Evolutionary conservation across 2,113 vertebrate species (phyloP).

Genomic region (Polypterus senegalus): DNA sequence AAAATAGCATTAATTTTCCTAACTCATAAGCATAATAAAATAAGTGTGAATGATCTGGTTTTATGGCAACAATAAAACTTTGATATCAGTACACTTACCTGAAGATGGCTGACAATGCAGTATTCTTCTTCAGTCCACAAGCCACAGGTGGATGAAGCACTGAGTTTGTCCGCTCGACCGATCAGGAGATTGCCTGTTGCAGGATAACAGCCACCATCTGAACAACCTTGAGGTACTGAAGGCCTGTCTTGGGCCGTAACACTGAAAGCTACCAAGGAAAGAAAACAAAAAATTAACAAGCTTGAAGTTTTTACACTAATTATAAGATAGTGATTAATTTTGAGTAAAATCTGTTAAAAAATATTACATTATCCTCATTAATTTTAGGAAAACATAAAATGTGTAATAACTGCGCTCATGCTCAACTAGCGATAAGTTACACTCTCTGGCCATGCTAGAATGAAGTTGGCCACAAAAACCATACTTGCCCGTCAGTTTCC

Average conservation of each 20-base stretch:
- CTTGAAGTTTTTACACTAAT: not conserved
- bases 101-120: constrained; percentile 71
- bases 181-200: constrained; percentile 68
- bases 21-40: not conserved
- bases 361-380: not conserved
- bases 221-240: constrained; percentile 53
- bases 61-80: not conserved
- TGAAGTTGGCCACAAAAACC: not conserved
- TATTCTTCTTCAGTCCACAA: constrained; percentile 44
- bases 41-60: not conserved
- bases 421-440: too few relatives aligned
- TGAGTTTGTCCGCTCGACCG: constrained; percentile 47
- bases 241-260: constrained; percentile 43
- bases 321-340: not conserved
- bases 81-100: constrained; percentile 34
- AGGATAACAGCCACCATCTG: constrained; percentile 53
- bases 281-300: not conserved
- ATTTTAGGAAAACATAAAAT: not conserved
- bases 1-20: not conserved
- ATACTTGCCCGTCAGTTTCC: too few relatives aligned
- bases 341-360: not conserved
- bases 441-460: not conserved
- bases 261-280: constrained; percentile 6
- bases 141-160: constrained; percentile 60
- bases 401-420: not conserved